Evolutionary conservation across 2,888 invertebrate species (phyloP), one percentile per base, ranked within the genome.

Genomic region (Tiphia femorata): DNA sequence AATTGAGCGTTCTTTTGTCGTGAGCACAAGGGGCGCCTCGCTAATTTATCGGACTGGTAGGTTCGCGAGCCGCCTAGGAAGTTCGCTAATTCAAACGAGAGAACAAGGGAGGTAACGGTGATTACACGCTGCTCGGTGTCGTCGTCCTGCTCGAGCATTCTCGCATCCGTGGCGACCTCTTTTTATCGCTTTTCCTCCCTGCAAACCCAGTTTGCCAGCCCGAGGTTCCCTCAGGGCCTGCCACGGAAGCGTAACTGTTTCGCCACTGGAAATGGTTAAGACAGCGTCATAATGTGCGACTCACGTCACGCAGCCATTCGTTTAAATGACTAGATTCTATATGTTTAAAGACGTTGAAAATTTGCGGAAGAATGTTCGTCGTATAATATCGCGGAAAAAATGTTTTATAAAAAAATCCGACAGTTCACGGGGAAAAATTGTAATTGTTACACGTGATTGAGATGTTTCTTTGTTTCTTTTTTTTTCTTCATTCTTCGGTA

Each of bases 71-170:
- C 20, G 10, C 37, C n/a, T n/a, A n/a, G 37, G 25, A 59, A 38
- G 41, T 49, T 51, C 37, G 49, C 20, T 48, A 50, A 44, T 41
- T 59, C 50, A 41, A n/a, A 30, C 23, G 50, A 38, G n/a, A n/a
- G 59, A 51, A 48, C 51, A 48, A 42, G 37, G 23, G 53, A 44
- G 5, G 47, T 23, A 44, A 55, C 59, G 46, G 47, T 51, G 57
- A 63, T 65, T 58, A 58, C 48, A 58, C 41, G 51, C 23, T 42
- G 33, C n/a, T n/a, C n/a, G n/a, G n/a, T n/a, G 14, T 14, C 43
- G 12, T 27, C 40, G 49, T 21, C 42, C 43, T 27, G 33, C 16
- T n/a, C 14, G 42, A n/a, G n/a, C n/a, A n/a, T 35, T 33, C 42
- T 23, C 21, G 37, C 49, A 41, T 44, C 25, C 27, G 43, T 47